Evolutionary conservation across 2,797 vertebrate genomes (phyloP).

Genomic region (Allobates femoralis): DNA sequence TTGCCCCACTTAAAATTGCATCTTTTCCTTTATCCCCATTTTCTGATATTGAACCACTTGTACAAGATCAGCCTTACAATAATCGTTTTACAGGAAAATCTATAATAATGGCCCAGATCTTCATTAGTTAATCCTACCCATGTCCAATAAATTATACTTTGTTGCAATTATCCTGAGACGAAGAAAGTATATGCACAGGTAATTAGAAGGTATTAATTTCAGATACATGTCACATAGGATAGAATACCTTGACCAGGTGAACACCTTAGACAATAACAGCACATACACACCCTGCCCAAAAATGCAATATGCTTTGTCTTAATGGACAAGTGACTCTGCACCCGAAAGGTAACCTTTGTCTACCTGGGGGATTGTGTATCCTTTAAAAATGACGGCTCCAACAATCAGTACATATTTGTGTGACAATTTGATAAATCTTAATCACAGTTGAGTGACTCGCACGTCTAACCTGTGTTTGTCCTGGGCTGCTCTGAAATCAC

Average conservation of each 20-base stretch:
- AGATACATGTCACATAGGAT: neutral
- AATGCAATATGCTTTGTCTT: constrained; percentile 27
- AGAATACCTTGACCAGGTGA: constrained; percentile 19
- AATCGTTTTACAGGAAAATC: neutral
- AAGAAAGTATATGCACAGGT: neutral
- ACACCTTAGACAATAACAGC: constrained; percentile 1
- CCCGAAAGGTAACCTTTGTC: constrained; percentile 25
- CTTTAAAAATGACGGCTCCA: constrained; percentile 38
- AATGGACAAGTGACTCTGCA: constrained; percentile 30
- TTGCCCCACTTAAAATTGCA: too few species aligned
- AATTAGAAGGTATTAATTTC: neutral
- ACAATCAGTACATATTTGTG: constrained; percentile 51
- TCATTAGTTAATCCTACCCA: neutral
- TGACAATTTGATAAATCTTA: constrained; percentile 58
- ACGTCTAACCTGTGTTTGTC: constrained; percentile 38
- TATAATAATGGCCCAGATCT: neutral
- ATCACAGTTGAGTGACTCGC: constrained; percentile 54
- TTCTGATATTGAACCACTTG: neutral
- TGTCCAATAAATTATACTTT: neutral
- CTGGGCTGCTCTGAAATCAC: constrained; percentile 31
- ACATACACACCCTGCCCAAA: constrained; percentile 17
- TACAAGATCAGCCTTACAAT: neutral
- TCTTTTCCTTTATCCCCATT: too few species aligned
- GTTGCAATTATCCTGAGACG: neutral
- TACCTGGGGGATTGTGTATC: constrained; percentile 28